Base-by-base conservation (phyloP, 2,113 vertebrate species). In the Misgurnus mizolepis region DNA sequence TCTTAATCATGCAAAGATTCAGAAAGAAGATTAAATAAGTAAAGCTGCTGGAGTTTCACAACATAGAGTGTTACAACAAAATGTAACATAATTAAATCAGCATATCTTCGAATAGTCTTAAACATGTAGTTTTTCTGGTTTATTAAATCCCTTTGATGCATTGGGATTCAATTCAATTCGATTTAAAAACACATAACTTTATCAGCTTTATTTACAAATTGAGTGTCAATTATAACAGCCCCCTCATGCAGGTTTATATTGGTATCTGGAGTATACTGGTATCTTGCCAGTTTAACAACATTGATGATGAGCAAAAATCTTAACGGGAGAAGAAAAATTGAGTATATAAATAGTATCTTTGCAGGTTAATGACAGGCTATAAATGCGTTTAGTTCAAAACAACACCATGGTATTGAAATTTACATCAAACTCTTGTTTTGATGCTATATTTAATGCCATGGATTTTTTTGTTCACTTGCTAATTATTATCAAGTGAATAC, bases 191-290 rank as follows among this genome's bases (percentile, higher is more conserved):
- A 27, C 15, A 17, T 53, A 53, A 39, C 50, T 22, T 60, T 40
- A 56, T 72, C 50, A 66, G 40, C 18, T 69, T 75, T 60, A 77
- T 65, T 69, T 75, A 49, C 45, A 43, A 71, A 10, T 55, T 64
- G 22, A 61, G 49, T 82, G 56, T 79, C 55, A 82, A 66, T 78
- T 78, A 74, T 61, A 60, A 62, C 55, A 79, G 41, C 55, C 74
- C 53, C 74, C 34, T 27, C 66, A 27, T 12, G 40, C 67, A 60
- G 65, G 65, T 60, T 18, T 68, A 56, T 14, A 22, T 68, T 67
- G n/a, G 55, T 47, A 34, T 34, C 27, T 34, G 27, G 27, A 34
- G 27, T 34, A 34, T 6, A 50, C n/a, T 60, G 65, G 76, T 41
- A 50, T 78, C 40, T 6, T 68, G 65, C 66, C 76, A 78, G 53